phyloP scores from a whole-genome alignment of 1,140 invertebrate species.

The Caenorhabditis briggsae region DNA sequence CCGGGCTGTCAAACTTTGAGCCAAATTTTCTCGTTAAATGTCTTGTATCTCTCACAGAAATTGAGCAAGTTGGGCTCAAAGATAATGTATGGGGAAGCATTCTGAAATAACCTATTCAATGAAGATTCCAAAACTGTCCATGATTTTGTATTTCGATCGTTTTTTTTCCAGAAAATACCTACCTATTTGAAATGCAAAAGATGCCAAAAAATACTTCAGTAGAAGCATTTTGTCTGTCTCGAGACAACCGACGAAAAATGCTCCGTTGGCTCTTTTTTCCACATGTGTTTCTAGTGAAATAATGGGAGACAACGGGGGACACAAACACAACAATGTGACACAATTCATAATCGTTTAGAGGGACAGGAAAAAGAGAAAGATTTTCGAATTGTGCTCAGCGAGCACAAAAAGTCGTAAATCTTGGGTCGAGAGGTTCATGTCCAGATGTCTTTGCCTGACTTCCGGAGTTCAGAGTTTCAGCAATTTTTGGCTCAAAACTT shows the following conservation, averaged over 20 bases:
- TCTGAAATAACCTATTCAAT: too few species aligned
- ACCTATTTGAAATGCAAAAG: neutral
- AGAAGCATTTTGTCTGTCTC: neutral
- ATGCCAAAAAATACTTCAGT: neutral
- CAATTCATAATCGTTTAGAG: conserved; percentile 17
- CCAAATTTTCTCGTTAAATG: too few species aligned
- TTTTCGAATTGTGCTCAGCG: too few species aligned
- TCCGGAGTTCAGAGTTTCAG: too few species aligned
- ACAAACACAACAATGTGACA: neutral
- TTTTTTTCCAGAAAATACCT: neutral
- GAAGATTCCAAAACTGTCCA: neutral
- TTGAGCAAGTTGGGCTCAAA: too few species aligned
- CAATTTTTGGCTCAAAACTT: too few species aligned
- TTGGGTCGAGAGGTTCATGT: too few species aligned
- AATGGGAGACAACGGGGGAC: neutral
- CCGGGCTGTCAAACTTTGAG: too few species aligned
- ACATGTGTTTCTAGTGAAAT: conserved; percentile 31
- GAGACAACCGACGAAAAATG: neutral
- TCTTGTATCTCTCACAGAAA: too few species aligned
- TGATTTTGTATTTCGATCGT: too few species aligned
- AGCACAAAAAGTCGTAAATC: too few species aligned
- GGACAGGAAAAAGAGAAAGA: neutral
- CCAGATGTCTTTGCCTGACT: too few species aligned
- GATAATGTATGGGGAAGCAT: neutral
- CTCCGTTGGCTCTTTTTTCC: neutral